Conservation (phyloP, 2,888 invertebrate genomes). For the Gymnoscelis rufifasciata region DNA sequence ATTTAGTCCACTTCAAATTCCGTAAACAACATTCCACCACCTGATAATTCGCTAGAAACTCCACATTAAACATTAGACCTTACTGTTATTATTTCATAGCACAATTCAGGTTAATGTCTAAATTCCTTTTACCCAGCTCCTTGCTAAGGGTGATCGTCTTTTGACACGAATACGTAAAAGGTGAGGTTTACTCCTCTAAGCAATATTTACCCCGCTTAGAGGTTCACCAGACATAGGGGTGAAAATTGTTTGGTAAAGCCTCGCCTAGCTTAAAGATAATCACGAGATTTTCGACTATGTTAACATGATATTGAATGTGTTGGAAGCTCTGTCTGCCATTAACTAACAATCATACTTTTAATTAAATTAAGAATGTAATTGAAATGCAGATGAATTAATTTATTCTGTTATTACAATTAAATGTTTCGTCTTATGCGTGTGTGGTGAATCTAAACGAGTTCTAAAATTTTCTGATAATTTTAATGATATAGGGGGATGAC, state of each 20-base stretch:
- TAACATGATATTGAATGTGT: not conserved
- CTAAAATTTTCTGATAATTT: no score
- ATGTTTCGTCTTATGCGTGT: no score
- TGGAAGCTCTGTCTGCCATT: no score
- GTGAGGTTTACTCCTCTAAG: conserved; percentile 18
- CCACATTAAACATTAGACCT: conserved; percentile 1
- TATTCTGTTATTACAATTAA: no score
- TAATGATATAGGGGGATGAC: no score
- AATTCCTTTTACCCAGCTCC: conserved; percentile 8
- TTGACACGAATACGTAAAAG: conserved; percentile 25
- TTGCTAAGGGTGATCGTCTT: conserved; percentile 23
- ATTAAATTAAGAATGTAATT: no score
- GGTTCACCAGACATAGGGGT: conserved; percentile 4
- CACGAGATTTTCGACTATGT: not conserved
- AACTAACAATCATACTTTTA: no score
- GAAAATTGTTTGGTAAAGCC: not conserved
- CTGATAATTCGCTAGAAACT: no score
- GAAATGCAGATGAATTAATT: no score
- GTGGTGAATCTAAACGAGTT: no score
- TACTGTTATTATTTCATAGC: not conserved
- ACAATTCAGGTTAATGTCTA: conserved; percentile 1
- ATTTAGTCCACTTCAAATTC: no score
- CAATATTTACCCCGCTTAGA: conserved; percentile 10
- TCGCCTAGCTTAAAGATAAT: not conserved
- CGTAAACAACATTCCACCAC: no score